Evolutionary conservation across 2,797 vertebrate genomes (phyloP).

Genomic region (Melanotaenia maccullochi): DNA sequence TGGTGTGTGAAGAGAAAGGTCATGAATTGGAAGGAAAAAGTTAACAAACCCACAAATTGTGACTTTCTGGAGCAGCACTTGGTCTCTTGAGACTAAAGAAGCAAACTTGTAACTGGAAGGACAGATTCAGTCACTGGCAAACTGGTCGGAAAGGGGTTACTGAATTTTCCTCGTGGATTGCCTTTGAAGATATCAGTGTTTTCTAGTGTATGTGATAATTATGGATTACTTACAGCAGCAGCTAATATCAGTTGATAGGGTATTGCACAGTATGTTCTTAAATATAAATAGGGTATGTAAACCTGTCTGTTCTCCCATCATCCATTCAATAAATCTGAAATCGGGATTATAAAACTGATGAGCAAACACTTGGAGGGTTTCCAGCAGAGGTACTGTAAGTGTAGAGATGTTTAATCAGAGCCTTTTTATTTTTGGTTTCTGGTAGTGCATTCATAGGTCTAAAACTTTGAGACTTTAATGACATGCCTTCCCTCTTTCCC

Average conservation of each 20-base stretch:
- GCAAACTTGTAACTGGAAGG: conserved; percentile 32
- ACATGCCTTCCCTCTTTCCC: background rate
- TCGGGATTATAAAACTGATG: background rate
- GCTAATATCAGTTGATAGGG: background rate
- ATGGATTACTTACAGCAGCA: background rate
- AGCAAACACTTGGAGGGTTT: background rate
- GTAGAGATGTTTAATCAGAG: background rate
- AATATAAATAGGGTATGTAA: background rate
- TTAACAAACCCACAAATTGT: conserved; percentile 16
- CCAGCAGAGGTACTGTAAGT: background rate
- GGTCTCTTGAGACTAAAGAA: conserved; percentile 40
- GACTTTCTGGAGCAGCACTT: conserved; percentile 39
- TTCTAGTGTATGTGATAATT: background rate
- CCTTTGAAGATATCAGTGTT: background rate
- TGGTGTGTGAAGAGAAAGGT: conserved; percentile 14
- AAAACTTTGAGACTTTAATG: background rate
- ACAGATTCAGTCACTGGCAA: conserved; percentile 23
- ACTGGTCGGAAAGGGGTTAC: background rate
- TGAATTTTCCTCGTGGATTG: background rate
- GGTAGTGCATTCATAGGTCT: background rate
- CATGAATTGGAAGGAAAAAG: conserved; percentile 27
- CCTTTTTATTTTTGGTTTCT: background rate
- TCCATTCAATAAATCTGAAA: background rate
- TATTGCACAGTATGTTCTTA: background rate
- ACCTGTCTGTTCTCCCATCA: background rate